These are phyloP conservation scores for Chloroceryle aenea DNA, from an alignment of 2,113 vertebrate species.

Conservation along the genomic window DNA sequence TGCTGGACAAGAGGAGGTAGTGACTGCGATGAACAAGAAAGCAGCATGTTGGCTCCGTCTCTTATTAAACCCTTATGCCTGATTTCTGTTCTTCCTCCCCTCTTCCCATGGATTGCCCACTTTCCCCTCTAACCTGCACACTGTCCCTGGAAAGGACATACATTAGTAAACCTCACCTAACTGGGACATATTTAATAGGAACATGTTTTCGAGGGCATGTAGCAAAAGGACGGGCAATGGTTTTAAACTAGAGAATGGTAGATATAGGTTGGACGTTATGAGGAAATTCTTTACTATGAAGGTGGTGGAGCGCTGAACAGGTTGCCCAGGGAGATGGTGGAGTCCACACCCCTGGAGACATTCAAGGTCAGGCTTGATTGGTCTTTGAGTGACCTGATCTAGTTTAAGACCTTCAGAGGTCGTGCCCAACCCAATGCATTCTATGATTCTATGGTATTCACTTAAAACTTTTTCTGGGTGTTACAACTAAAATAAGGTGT, in stretches of 20 bases:
- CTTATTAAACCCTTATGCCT: not conserved
- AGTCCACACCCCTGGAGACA: no score
- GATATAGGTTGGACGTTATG: no score
- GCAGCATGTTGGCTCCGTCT: not conserved
- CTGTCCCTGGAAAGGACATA: not conserved
- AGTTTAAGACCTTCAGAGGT: no score
- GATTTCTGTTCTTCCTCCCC: not conserved
- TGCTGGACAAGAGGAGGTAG: not conserved
- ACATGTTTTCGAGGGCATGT: no score
- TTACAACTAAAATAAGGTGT: not conserved
- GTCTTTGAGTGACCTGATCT: no score
- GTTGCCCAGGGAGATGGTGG: no score
- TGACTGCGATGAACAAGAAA: not conserved
- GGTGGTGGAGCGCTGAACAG: no score
- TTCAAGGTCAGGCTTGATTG: no score
- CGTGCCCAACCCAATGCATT: no score
- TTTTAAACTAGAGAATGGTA: no score
- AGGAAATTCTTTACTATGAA: no score
- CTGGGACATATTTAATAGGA: not conserved
- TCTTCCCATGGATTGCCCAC: not conserved
- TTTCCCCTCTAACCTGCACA: not conserved
- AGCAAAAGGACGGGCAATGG: no score
- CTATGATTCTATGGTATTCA: not conserved
- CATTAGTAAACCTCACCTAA: not conserved
- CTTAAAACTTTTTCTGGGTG: not conserved